These are phyloP conservation scores for Drosophila tanythrix DNA, from an alignment of 2,888 invertebrate species.

Conservation along the genomic window DNA sequence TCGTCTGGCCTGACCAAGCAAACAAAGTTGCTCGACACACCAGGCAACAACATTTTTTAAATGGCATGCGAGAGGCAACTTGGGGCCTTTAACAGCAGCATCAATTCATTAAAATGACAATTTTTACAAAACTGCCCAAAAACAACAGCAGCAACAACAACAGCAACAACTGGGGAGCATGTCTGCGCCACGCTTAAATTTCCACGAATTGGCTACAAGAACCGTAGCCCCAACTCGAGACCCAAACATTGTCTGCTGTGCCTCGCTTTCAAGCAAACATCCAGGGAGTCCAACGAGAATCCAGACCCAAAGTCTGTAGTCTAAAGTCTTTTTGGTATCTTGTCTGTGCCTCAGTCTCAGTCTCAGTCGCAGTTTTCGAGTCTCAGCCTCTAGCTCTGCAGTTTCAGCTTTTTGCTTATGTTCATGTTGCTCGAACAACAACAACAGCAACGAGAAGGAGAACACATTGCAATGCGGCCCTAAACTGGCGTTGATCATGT, in stretches of 20 bases:
- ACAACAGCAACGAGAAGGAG: slow-evolving; percentile 30
- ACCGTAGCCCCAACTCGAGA: slow-evolving; percentile 60
- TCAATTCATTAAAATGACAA: slow-evolving; percentile 85
- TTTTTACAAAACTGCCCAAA: slow-evolving; percentile 83
- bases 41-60: slow-evolving; percentile 75
- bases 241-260: slow-evolving; percentile 60
- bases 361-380: slow-evolving; percentile 28
- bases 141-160: slow-evolving; percentile 64
- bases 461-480: slow-evolving; percentile 70
- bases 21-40: slow-evolving; percentile 77
- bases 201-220: slow-evolving; percentile 83
- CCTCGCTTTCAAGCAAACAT: slow-evolving; percentile 23
- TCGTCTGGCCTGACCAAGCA: slow-evolving; percentile 25
- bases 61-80: slow-evolving; percentile 65
- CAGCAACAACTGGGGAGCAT: slow-evolving; percentile 68
- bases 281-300: slow-evolving; percentile 14
- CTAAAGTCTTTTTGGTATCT: slow-evolving; percentile 35
- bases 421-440: slow-evolving; percentile 76
- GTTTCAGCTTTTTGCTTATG: slow-evolving; percentile 52
- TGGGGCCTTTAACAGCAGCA: slow-evolving; percentile 81
- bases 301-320: slow-evolving; percentile 31
- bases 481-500: slow-evolving; percentile 84
- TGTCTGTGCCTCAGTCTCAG: slow-evolving; percentile 9
- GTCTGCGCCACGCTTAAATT: slow-evolving; percentile 77
- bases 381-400: slow-evolving; percentile 19